Evolutionary conservation across 1,140 invertebrate genomes (phyloP), one percentile per base, ranked within the genome.

Genomic region (Dendrolimus punctatus): DNA sequence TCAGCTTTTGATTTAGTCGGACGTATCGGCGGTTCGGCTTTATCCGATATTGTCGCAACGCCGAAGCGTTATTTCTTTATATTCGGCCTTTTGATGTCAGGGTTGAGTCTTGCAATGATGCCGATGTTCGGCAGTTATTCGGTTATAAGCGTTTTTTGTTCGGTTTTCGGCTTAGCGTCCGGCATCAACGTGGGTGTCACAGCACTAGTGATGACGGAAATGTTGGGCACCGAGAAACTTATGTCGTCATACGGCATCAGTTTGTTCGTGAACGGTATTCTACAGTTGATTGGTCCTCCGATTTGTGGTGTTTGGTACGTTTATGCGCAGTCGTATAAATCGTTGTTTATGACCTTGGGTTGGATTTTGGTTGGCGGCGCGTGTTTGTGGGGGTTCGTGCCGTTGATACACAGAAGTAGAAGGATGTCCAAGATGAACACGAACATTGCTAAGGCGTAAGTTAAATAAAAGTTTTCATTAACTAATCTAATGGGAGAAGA

Each of bases 151-250:
- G 83, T 89, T 7, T 93, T 91, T 65, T 95, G 94, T 77, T 90
- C 91, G 2, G 68, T 94, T 2, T 95, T 95, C 71, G 95, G 95
- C 0, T 77, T 96, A 4, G 91, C 93, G 6, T 95, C 94, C 0
- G 94, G 95, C n/a, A 90, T 92, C n/a, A 95, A 95, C 71, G 93
- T 95, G 0, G 95, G 95, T 8, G 91, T 95, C 2, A 95, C 94
- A 2, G 94, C 94, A 3, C 91, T 95, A 38, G 93, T 95, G 0
- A 94, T 95, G 93, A 93, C 94, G 0, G 94, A 95, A 75, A 92
- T 95, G 91, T 72, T 96, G 2, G 95, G 95, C 0, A 91, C 92
- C 2, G 94, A 96, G 62, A 88, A 93, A n/a, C 72, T 96, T 4
- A 94, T 94, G 51, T 95, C 93, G 0, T 94, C 94, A 0, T 96